These are phyloP conservation scores for Nymphalis c-album DNA, from an alignment of 2,888 invertebrate species.

Conservation along the genomic window DNA sequence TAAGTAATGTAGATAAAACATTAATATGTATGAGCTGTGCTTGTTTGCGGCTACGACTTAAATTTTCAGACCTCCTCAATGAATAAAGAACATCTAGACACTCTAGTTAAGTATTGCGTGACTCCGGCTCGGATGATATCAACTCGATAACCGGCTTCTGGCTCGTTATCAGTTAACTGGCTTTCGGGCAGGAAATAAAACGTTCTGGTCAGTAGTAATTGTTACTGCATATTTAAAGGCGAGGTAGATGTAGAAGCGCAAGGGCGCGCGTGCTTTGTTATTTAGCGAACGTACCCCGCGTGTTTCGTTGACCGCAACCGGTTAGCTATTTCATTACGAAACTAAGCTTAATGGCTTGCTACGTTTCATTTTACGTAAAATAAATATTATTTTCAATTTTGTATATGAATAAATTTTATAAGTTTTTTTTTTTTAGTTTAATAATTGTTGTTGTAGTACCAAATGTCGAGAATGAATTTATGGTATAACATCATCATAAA, in stretches of 20 bases:
- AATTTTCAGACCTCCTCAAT: conserved; percentile 68
- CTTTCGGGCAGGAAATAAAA: conserved; percentile 66
- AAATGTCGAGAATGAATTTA: neutral
- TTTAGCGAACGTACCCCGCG: conserved; percentile 10
- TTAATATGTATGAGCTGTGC: conserved; percentile 75
- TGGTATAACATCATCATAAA: too few relatives aligned
- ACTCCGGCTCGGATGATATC: conserved; percentile 59
- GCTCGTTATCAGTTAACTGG: conserved; percentile 60
- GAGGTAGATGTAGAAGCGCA: conserved; percentile 22
- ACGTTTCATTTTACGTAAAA: conserved; percentile 17
- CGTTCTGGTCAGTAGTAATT: conserved; percentile 50
- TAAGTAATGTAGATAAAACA: conserved; percentile 72
- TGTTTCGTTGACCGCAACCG: conserved; percentile 14
- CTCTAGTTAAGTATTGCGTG: conserved; percentile 61
- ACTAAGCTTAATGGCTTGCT: conserved; percentile 13
- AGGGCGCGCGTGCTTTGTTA: conserved; percentile 21
- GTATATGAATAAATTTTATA: neutral
- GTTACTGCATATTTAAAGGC: conserved; percentile 42
- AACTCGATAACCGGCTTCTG: conserved; percentile 47
- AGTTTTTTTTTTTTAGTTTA: too few relatives aligned
- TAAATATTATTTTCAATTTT: neutral
- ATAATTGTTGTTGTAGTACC: too few relatives aligned
- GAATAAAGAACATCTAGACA: conserved; percentile 61
- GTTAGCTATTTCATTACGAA: conserved; percentile 19
- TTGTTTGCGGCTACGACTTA: conserved; percentile 70